Evolutionary conservation across 2,113 vertebrate species (phyloP).

Genomic region (Apistogramma diplotaenia): DNA sequence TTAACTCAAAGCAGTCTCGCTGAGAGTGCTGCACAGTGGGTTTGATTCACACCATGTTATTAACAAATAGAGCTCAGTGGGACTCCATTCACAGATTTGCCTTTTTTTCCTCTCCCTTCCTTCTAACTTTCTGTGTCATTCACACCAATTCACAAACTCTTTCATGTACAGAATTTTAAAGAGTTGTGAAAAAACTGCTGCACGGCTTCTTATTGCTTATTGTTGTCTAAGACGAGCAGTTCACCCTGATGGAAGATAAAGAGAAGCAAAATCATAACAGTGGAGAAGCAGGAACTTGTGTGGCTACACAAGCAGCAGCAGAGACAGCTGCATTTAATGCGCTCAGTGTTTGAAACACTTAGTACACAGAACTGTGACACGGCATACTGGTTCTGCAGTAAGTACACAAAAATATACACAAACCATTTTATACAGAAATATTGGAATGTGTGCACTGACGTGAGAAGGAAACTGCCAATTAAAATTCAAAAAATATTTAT

Average conservation of each 20-base stretch:
- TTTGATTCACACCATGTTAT: slow-evolving; percentile 43
- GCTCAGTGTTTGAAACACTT: neutral
- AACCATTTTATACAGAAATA: neutral
- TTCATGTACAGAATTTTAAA: neutral
- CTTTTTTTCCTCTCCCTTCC: neutral
- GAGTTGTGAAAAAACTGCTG: neutral
- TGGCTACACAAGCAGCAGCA: neutral
- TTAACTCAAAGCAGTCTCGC: neutral
- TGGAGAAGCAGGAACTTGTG: neutral
- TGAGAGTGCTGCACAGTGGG: slow-evolving; percentile 16
- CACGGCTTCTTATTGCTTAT: neutral
- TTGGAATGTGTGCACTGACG: neutral
- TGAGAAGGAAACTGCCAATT: neutral
- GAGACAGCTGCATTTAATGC: neutral
- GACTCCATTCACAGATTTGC: slow-evolving; percentile 39
- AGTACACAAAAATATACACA: neutral
- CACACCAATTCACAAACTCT: neutral
- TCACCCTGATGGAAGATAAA: neutral
- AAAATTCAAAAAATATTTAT: neutral
- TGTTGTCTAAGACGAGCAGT: neutral
- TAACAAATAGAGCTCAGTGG: slow-evolving; percentile 42
- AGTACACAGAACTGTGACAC: too few species aligned
- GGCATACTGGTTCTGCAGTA: neutral
- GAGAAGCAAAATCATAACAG: neutral
- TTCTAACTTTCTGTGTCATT: neutral